Percentiles rank a stretch among this genome's conserved stretches.
Evolutionary conservation across 2,113 vertebrate species (phyloP).

Genomic region (Thalassarche chlororhynchos): DNA sequence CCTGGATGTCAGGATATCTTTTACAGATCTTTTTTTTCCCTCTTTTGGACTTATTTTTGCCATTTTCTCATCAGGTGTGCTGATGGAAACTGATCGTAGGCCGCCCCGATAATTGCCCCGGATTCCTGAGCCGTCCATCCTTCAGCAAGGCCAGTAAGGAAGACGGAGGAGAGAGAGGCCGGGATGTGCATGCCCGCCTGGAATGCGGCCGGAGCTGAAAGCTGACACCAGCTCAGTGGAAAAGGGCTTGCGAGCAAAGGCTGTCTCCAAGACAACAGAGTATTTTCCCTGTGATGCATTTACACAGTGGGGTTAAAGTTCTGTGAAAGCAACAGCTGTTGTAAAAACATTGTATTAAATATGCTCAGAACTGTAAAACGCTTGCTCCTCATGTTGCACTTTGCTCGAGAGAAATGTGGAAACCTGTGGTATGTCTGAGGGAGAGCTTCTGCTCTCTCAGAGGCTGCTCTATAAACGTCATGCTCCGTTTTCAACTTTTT

Average conservation of each 20-base stretch:
- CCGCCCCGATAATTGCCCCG: slow-evolving; percentile 69
- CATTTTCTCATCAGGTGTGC: slow-evolving; percentile 83
- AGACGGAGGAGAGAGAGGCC: slow-evolving; percentile 74
- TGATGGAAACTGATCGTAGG: slow-evolving; percentile 61
- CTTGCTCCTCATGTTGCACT: slow-evolving; percentile 15
- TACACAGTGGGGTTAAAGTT: slow-evolving; percentile 85
- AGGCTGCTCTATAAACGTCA: background rate
- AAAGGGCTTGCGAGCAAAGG: slow-evolving; percentile 68
- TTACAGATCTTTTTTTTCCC: slow-evolving; percentile 58
- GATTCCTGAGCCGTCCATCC: slow-evolving; percentile 81
- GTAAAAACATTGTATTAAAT: slow-evolving; percentile 83
- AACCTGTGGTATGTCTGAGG: slow-evolving; percentile 16
- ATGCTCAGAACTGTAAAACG: slow-evolving; percentile 73
- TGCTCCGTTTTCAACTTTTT: background rate
- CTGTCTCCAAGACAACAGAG: slow-evolving; percentile 77
- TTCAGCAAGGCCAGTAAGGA: slow-evolving; percentile 82
- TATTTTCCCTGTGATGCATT: slow-evolving; percentile 77
- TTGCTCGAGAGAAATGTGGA: slow-evolving; percentile 33
- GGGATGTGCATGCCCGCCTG: slow-evolving; percentile 61
- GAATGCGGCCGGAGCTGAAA: slow-evolving; percentile 79
- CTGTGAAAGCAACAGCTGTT: slow-evolving; percentile 95
- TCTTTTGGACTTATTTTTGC: slow-evolving; percentile 63
- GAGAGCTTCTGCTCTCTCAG: background rate
- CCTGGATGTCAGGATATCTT: slow-evolving; percentile 68
- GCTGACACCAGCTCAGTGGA: slow-evolving; percentile 77